Base-by-base conservation (phyloP, 2,888 invertebrate genomes). In the Synergus japonicus region DNA sequence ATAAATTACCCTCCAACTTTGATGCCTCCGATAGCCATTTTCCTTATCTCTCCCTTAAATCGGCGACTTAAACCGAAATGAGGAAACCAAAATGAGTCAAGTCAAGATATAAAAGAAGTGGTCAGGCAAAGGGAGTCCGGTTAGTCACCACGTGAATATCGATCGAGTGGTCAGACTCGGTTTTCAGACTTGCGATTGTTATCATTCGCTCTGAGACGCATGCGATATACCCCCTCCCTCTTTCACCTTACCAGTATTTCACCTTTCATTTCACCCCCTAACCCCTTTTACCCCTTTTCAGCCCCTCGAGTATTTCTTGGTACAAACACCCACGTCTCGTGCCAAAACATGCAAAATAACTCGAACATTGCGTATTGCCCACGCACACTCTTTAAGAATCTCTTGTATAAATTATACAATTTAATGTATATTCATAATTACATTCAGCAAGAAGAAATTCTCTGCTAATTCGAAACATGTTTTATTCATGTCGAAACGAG, bases 151-250 rank as follows among this genome's bases (percentile, higher is more conserved):
- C 80, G 69, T 81, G 77, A 81, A 81, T 85, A 85, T 85, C 84
- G 85, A 85, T 83, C 83, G 82, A 81, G 79, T 83, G 85, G 85
- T 85, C 85, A 85, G 83, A 83, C 80, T 82, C 82, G 63, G 63
- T 63, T 63, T 63, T 63, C 63, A 63, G 63, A 18, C 69, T 73
- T 37, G 73, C 37, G 73, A 73, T 73, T 73, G 73, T 73, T 73
- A 73, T 73, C 73, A 73, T 73, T 73, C 54, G 15, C 49, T 73
- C 54, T 73, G n/a, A 73, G 73, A 73, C 73, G 73, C 73, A 73
- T 73, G 73, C 73, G 54, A 73, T 54, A 15, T 37, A 37, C 15
- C 49, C 5, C 44, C 12, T 18, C 44, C 67, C 12, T n/a, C 54
- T 9, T 54, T 3, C 2, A n/a, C 54, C n/a, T 29, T 29, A 29